These are phyloP conservation scores for Panorpa germanica DNA, from an alignment of 2,888 invertebrate genomes.

Conservation along the genomic window DNA sequence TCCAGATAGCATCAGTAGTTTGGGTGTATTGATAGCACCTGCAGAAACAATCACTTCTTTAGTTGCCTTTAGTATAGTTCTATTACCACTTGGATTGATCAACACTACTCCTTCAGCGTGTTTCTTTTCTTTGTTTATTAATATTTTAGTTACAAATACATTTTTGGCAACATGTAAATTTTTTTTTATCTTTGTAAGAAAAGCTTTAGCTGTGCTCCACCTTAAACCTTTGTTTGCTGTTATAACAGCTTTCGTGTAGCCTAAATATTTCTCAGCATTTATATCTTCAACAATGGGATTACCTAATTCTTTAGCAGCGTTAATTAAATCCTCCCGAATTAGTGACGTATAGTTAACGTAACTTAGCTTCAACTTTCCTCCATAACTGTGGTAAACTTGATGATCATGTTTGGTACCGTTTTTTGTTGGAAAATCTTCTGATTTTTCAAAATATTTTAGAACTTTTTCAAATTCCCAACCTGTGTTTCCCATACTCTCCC, in stretches of 20 bases:
- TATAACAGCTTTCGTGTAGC: slow-evolving; percentile 28
- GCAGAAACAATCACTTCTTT: slow-evolving; percentile 24
- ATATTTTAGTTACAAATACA: slow-evolving; percentile 20
- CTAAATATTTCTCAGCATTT: slow-evolving; percentile 26
- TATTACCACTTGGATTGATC: slow-evolving; percentile 13
- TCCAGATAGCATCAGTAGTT: slow-evolving; percentile 22
- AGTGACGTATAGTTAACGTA: too few relatives aligned
- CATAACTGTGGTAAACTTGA: too few relatives aligned
- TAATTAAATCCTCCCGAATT: too few relatives aligned
- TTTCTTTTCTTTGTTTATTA: slow-evolving; percentile 17
- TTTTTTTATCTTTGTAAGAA: slow-evolving; percentile 33
- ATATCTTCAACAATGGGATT: slow-evolving; percentile 20
- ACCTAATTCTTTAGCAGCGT: slow-evolving; percentile 27
- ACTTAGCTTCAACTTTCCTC: too few relatives aligned
- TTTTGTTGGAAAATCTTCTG: too few relatives aligned
- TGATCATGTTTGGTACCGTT: too few relatives aligned
- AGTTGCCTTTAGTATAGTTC: slow-evolving; percentile 17
- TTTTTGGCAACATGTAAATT: slow-evolving; percentile 22
- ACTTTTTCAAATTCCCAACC: slow-evolving; percentile 26
- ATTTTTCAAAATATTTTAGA: slow-evolving; percentile 23
- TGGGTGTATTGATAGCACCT: slow-evolving; percentile 25
- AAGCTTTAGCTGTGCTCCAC: slow-evolving; percentile 55
- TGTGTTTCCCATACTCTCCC: slow-evolving; percentile 25
- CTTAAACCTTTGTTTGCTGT: slow-evolving; percentile 41
- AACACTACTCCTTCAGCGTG: slow-evolving; percentile 20